Conservation (phyloP, 2,888 invertebrate species). For the Heliconius aoede region DNA sequence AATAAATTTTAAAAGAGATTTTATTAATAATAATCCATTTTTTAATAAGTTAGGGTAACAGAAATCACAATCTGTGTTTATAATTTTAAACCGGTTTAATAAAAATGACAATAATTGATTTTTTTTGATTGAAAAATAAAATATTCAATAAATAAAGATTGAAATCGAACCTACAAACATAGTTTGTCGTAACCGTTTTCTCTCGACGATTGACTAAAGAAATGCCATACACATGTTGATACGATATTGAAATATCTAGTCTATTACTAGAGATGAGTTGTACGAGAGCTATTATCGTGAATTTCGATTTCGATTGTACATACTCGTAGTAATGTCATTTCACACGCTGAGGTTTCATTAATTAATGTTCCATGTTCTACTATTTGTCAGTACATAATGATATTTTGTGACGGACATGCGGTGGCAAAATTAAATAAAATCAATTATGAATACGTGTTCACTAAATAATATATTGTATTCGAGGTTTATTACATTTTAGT, state of each 20-base stretch:
- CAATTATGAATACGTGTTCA: background rate
- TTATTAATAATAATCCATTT: no score
- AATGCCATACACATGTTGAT: background rate
- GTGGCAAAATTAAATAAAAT: background rate
- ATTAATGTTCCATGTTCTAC: slow-evolving; percentile 37
- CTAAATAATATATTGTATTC: background rate
- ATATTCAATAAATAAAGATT: no score
- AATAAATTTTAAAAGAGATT: no score
- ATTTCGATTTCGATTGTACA: slow-evolving; percentile 42
- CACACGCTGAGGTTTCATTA: slow-evolving; percentile 34
- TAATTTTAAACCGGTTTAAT: no score
- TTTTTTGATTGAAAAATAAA: no score
- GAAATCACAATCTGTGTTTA: no score
- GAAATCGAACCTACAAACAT: no score
- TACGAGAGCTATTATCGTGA: slow-evolving; percentile 35
- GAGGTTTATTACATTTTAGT: background rate
- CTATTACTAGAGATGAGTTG: background rate
- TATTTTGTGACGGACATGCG: background rate
- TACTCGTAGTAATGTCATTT: slow-evolving; percentile 31
- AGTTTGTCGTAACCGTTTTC: no score
- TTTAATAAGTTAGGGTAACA: no score
- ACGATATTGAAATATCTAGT: background rate
- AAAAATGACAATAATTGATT: no score
- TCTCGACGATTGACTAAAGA: no score
- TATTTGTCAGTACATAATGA: slow-evolving; percentile 35